Evolutionary conservation across 2,113 vertebrate genomes (phyloP).

Genomic region (Corythoichthys haematopterus): DNA sequence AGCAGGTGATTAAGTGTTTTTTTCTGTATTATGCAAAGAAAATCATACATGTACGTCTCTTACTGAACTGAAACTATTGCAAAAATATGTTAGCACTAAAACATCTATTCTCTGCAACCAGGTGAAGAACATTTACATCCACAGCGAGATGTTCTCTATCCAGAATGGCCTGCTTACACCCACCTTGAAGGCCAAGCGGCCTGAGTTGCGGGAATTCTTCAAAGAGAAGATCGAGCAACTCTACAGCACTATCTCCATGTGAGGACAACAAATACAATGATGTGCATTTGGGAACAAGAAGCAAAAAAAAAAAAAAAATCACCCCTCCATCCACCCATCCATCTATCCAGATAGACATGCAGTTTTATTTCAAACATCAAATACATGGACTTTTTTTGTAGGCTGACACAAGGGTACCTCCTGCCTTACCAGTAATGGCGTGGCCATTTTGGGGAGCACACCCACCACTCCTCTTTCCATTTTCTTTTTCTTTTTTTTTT

Average conservation of each 20-base stretch:
- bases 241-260: slow-evolving; percentile 87
- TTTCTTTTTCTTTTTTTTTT: slow-evolving; percentile 18
- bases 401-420: slow-evolving; percentile 15
- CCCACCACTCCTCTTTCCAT: slow-evolving; percentile 4
- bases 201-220: slow-evolving; percentile 93
- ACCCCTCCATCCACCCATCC: not conserved
- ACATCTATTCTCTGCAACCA: slow-evolving; percentile 36
- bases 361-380: not conserved
- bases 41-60: no score
- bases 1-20: slow-evolving; percentile 77
- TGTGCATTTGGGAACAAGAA: slow-evolving; percentile 14
- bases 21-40: not conserved
- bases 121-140: slow-evolving; percentile 95
- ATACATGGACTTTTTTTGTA: not conserved
- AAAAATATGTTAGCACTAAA: no score
- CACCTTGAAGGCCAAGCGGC: slow-evolving; percentile 91
- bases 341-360: not conserved
- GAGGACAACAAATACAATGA: slow-evolving; percentile 56
- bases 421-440: slow-evolving; percentile 27
- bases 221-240: slow-evolving; percentile 87
- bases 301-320: slow-evolving; percentile 9
- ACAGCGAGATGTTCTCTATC: slow-evolving; percentile 92
- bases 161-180: slow-evolving; percentile 93
- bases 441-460: slow-evolving; percentile 5
- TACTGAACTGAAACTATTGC: no score